Conservation (phyloP, 2,888 invertebrate species). For the Aphodius sticticus region DNA sequence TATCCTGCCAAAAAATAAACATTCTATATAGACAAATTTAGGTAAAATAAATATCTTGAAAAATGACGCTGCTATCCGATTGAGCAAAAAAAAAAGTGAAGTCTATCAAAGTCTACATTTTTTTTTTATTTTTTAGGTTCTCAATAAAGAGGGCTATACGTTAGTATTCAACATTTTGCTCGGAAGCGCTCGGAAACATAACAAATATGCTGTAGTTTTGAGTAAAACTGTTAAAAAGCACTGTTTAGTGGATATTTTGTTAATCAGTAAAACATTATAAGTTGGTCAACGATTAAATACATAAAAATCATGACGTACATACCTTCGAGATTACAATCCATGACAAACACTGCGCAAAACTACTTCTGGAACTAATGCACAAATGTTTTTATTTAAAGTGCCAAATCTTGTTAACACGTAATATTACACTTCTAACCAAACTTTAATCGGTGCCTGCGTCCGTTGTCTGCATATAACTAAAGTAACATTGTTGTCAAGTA, state of each 20-base stretch:
- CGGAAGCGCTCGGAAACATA: slow-evolving; percentile 4
- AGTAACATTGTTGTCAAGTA: slow-evolving; percentile 4
- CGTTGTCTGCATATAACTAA: slow-evolving; percentile 4
- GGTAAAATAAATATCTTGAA: not conserved
- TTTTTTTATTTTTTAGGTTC: not conserved
- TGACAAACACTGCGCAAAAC: slow-evolving; percentile 4
- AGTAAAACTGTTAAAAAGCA: not conserved
- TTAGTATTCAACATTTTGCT: not conserved
- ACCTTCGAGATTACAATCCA: not conserved
- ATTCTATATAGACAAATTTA: slow-evolving; percentile 4
- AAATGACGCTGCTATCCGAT: not conserved
- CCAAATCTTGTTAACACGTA: not conserved
- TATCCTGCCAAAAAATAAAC: not conserved
- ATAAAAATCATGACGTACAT: slow-evolving; percentile 4
- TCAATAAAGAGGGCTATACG: not conserved
- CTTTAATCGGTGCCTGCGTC: not conserved
- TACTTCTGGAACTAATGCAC: not conserved
- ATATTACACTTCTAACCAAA: not conserved
- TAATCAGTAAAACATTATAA: not conserved
- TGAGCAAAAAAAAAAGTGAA: not conserved
- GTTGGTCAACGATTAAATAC: not conserved
- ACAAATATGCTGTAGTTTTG: slow-evolving; percentile 4
- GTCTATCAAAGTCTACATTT: slow-evolving; percentile 1
- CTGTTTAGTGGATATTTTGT: not conserved
- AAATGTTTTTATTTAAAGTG: not conserved